phyloP scores from a whole-genome alignment of 2,113 vertebrate species.

The Dicerorhinus sumatrensis region DNA sequence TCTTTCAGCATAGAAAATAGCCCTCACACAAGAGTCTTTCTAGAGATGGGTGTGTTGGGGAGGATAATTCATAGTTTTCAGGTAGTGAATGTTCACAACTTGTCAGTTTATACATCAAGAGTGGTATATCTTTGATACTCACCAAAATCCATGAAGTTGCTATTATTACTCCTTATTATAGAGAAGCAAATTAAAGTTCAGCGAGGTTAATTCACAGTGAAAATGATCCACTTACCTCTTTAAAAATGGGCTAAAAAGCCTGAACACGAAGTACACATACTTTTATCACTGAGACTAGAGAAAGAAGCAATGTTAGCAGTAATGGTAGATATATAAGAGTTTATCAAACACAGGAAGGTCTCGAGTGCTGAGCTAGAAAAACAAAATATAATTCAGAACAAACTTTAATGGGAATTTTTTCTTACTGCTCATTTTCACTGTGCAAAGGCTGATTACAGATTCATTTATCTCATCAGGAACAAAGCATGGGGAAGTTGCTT shows the following conservation, averaged over 20 bases:
- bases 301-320: neutral
- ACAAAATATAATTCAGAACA: slow-evolving; percentile 20
- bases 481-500: neutral
- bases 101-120: neutral
- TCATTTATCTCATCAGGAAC: slow-evolving; percentile 35
- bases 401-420: slow-evolving; percentile 1
- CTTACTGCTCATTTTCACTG: slow-evolving; percentile 14
- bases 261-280: neutral
- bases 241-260: neutral
- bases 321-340: neutral
- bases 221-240: neutral
- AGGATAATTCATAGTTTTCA: neutral
- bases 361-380: neutral
- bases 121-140: neutral
- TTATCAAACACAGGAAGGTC: neutral
- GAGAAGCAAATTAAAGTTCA: slow-evolving; percentile 33
- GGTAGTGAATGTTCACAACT: neutral
- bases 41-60: neutral
- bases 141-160: neutral
- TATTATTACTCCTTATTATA: neutral
- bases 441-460: slow-evolving; percentile 26
- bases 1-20: neutral
- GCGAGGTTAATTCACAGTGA: slow-evolving; percentile 32
- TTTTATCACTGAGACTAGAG: neutral
- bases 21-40: neutral